Conservation (phyloP, 1,140 invertebrate genomes). For the Trigoniulus corallinus region DNA sequence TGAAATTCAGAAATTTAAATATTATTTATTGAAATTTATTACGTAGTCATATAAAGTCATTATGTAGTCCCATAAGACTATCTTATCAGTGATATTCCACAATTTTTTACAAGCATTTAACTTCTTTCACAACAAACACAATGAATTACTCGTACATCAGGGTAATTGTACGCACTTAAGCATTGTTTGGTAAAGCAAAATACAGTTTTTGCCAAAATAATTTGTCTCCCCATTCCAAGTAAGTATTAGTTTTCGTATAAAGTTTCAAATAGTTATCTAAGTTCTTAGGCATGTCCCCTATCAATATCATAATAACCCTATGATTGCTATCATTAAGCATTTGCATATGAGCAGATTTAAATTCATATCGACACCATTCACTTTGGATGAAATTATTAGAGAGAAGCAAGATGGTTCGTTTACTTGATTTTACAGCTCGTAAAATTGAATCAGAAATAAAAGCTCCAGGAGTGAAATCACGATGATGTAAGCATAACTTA, state of each 20-base stretch:
- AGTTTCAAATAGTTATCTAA: conserved; percentile 76
- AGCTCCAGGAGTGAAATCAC: conserved; percentile 63
- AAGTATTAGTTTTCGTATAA: conserved; percentile 83
- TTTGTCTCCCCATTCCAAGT: conserved; percentile 78
- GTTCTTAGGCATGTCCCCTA: conserved; percentile 71
- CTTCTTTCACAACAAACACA: no score
- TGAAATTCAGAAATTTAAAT: no score
- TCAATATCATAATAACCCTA: conserved; percentile 65
- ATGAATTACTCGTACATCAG: no score
- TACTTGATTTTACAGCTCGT: conserved; percentile 72
- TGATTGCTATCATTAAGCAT: conserved; percentile 61
- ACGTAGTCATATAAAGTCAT: no score
- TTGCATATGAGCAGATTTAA: conserved; percentile 81
- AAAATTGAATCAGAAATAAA: conserved; percentile 78
- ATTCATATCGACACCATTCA: conserved; percentile 83
- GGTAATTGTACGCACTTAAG: no score
- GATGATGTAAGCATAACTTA: conserved; percentile 75
- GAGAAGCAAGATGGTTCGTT: conserved; percentile 75
- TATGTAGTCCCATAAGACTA: no score
- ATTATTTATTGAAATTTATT: no score
- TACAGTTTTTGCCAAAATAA: conserved; percentile 85
- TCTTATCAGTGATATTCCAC: no score
- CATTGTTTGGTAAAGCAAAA: conserved; percentile 79
- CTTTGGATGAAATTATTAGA: conserved; percentile 87
- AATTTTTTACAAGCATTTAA: no score